phyloP scores from a whole-genome alignment of 2,113 vertebrate genomes.

The Lasiurus borealis region DNA sequence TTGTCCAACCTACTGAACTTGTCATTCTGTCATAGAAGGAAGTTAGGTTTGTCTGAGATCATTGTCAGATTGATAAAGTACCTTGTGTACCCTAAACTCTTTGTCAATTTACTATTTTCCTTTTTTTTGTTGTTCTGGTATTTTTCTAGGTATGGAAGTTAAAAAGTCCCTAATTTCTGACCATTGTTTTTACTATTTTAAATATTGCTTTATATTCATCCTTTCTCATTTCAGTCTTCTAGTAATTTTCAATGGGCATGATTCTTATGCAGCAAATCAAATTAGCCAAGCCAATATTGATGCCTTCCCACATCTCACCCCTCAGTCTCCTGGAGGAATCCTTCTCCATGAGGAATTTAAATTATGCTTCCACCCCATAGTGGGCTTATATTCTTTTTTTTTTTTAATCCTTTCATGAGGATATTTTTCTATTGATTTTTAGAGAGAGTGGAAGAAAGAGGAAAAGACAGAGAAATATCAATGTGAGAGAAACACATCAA shows the following conservation, averaged over 20 bases:
- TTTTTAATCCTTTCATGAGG: too few relatives aligned
- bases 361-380: background rate
- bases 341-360: conserved; percentile 2
- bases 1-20: conserved; percentile 47
- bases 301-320: background rate
- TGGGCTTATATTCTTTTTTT: conserved; percentile 23
- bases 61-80: conserved; percentile 52
- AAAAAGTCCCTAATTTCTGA: conserved; percentile 26
- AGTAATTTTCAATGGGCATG: background rate
- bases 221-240: background rate
- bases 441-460: too few relatives aligned
- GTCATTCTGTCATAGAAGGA: conserved; percentile 41
- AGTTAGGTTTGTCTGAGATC: conserved; percentile 55
- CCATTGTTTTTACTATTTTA: background rate
- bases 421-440: too few relatives aligned
- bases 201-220: background rate
- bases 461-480: too few relatives aligned
- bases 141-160: conserved; percentile 39
- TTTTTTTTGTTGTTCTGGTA: background rate
- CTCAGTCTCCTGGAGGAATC: background rate
- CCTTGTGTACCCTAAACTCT: conserved; percentile 34
- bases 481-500: too few relatives aligned
- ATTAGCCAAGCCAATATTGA: background rate
- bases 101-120: conserved; percentile 42
- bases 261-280: conserved; percentile 40